Conservation (phyloP, 2,113 vertebrate species). For the Erinaceus europaeus region DNA sequence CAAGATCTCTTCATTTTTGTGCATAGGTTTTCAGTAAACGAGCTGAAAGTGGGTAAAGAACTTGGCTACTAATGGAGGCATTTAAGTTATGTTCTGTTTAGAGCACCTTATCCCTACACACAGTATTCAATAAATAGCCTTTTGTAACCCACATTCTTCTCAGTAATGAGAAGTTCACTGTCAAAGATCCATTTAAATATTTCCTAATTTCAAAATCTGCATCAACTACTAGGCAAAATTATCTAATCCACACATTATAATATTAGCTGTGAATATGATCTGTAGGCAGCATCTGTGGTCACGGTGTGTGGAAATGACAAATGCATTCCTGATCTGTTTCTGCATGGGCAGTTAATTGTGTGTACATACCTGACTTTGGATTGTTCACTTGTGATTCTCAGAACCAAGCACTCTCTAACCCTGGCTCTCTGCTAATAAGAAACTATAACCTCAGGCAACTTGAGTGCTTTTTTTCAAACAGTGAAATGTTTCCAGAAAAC, state of each 20-base stretch:
- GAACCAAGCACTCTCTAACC: not conserved
- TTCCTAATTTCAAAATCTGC: not conserved
- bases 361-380: not conserved
- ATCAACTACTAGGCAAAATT: not conserved
- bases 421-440: not conserved
- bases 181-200: not conserved
- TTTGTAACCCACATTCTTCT: not conserved
- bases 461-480: not conserved
- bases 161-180: not conserved
- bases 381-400: not conserved
- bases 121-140: not conserved
- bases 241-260: constrained; percentile 13
- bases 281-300: not conserved
- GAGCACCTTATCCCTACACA: not conserved
- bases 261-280: not conserved
- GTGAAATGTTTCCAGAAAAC: not conserved
- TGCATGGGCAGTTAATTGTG: not conserved
- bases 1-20: too few relatives aligned
- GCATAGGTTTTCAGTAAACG: not conserved
- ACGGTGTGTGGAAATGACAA: not conserved
- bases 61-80: not conserved
- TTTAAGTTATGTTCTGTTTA: accelerated
- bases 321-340: not conserved
- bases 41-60: not conserved
- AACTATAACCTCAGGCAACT: not conserved